Evolutionary conservation across 2,113 vertebrate species (phyloP).

Genomic region (Papio anubis): DNA sequence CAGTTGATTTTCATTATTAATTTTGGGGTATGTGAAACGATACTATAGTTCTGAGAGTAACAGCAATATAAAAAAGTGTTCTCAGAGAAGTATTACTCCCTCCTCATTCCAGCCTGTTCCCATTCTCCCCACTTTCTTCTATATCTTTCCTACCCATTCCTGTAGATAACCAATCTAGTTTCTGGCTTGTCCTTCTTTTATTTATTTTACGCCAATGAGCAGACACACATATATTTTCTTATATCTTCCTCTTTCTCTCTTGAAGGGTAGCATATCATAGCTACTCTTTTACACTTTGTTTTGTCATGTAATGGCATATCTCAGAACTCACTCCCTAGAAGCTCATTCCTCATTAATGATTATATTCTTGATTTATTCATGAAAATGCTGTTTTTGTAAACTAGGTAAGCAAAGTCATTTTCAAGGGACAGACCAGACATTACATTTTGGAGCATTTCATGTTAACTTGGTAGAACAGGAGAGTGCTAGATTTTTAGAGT

Average conservation of each 20-base stretch:
- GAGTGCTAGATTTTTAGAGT: background rate
- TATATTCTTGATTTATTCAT: constrained; percentile 11
- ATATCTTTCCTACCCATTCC: background rate
- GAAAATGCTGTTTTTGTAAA: background rate
- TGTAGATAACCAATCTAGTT: background rate
- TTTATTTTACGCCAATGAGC: background rate
- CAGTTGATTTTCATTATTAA: background rate
- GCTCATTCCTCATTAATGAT: background rate
- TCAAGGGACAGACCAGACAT: background rate
- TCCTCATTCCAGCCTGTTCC: background rate
- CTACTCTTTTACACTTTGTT: background rate
- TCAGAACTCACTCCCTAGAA: background rate
- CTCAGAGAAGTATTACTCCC: background rate
- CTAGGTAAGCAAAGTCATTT: background rate
- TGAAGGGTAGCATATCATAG: background rate
- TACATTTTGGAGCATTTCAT: background rate
- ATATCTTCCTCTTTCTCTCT: background rate
- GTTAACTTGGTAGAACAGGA: background rate
- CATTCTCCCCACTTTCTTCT: background rate
- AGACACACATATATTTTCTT: background rate
- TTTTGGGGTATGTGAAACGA: background rate
- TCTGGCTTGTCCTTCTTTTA: background rate
- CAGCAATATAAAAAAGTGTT: background rate
- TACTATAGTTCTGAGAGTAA: background rate
- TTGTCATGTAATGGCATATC: background rate